These are phyloP conservation scores for Griposia aprilina DNA, from an alignment of 2,888 invertebrate genomes.

Conservation along the genomic window DNA sequence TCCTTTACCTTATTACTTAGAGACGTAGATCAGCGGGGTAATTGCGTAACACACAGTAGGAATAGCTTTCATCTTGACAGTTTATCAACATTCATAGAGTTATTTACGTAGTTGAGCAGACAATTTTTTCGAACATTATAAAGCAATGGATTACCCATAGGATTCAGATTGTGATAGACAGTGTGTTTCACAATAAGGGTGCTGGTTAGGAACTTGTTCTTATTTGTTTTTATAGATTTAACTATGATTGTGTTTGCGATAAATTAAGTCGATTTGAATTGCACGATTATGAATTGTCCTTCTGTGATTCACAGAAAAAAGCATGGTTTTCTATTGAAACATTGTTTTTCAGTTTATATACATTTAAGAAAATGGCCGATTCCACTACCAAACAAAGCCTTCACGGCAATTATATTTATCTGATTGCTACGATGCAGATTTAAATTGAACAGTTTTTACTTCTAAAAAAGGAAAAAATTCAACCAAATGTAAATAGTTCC, in stretches of 20 bases:
- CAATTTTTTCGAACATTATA: too few relatives aligned
- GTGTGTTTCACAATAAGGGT: too few relatives aligned
- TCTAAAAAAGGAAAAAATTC: slow-evolving; percentile 9
- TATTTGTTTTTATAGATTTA: neutral
- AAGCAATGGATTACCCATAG: too few relatives aligned
- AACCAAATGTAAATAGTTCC: slow-evolving; percentile 39
- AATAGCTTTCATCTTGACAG: too few relatives aligned
- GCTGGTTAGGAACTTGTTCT: neutral
- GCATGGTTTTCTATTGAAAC: neutral
- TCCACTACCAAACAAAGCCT: slow-evolving; percentile 2
- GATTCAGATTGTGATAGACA: too few relatives aligned
- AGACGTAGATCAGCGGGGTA: neutral
- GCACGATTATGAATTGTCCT: neutral
- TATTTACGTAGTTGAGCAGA: too few relatives aligned
- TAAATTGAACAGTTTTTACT: slow-evolving; percentile 38
- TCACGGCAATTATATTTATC: slow-evolving; percentile 3
- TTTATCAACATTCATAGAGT: too few relatives aligned
- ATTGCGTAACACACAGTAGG: too few relatives aligned
- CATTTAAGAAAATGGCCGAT: neutral
- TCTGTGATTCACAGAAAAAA: too few relatives aligned
- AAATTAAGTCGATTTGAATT: neutral
- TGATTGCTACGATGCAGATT: neutral
- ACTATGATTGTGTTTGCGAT: too few relatives aligned
- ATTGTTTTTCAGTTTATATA: neutral
- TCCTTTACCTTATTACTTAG: slow-evolving; percentile 22